These are phyloP conservation scores for Aspidapion aeneum DNA, from an alignment of 2,888 invertebrate species.

Conservation along the genomic window DNA sequence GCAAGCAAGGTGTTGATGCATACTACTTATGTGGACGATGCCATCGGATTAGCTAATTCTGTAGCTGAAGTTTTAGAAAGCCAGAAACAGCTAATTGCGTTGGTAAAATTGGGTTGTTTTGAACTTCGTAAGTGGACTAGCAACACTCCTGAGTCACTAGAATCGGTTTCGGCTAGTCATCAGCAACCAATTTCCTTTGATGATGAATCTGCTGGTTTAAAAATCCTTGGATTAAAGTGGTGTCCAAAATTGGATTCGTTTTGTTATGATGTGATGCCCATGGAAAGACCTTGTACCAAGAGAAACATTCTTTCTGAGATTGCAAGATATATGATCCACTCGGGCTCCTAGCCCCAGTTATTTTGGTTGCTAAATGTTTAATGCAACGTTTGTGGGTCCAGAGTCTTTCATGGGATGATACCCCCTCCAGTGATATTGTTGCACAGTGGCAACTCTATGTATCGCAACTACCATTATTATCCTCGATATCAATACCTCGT, in stretches of 20 bases:
- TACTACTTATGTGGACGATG: conserved; percentile 5
- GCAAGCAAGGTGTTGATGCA: conserved; percentile 2
- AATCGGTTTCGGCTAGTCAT: background rate
- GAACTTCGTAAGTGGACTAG: conserved; percentile 6
- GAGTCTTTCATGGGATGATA: conserved; percentile 5
- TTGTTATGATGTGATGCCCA: background rate
- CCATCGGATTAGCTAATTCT: conserved; percentile 1
- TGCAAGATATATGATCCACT: background rate
- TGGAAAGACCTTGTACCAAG: background rate
- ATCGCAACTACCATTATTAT: background rate
- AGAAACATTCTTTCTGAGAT: conserved; percentile 2
- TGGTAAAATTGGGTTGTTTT: conserved; percentile 2
- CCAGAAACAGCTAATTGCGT: background rate
- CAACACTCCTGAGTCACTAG: background rate
- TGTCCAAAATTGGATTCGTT: background rate
- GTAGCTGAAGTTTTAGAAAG: conserved; percentile 3
- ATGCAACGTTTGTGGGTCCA: background rate
- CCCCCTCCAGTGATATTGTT: background rate
- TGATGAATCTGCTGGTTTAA: background rate
- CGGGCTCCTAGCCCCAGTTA: background rate
- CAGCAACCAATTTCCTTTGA: background rate
- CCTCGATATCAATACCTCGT: conserved; percentile 1
- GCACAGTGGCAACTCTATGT: background rate
- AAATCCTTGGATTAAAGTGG: background rate
- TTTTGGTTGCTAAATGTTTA: background rate